Percentiles rank a stretch among this genome's conserved stretches.
These are phyloP conservation scores for Neocloeon triangulifer DNA, from an alignment of 1,140 invertebrate genomes.

Conservation along the genomic window DNA sequence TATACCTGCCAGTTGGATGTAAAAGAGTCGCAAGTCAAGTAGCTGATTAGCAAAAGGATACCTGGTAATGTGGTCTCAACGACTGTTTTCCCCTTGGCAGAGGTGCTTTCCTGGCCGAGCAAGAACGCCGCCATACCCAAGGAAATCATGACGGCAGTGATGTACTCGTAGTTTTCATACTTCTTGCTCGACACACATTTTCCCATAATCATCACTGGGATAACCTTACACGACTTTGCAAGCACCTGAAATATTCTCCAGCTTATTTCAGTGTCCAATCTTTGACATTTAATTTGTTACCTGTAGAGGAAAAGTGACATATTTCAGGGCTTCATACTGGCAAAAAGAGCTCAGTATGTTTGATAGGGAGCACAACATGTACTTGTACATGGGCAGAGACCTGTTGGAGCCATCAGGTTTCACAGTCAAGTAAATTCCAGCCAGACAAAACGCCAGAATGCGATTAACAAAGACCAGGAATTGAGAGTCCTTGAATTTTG, in stretches of 20 bases:
- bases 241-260: constrained; percentile 62
- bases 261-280: no score
- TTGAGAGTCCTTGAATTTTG: constrained; percentile 77
- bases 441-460: constrained; percentile 59
- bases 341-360: constrained; percentile 99
- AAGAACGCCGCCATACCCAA: constrained; percentile 83
- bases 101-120: constrained; percentile 35
- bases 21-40: constrained; percentile 93
- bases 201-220: constrained; percentile 98
- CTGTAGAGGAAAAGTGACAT: constrained; percentile 93
- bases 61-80: constrained; percentile 68
- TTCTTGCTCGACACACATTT: constrained; percentile 71
- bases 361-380: constrained; percentile 88
- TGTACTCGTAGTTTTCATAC: constrained; percentile 85
- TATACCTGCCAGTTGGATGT: constrained; percentile 99
- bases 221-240: constrained; percentile 84
- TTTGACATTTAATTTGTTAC: constrained; percentile 25
- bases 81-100: no score
- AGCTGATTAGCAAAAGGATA: constrained; percentile 61
- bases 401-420: background rate
- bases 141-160: constrained; percentile 73
- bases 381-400: constrained; percentile 65
- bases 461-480: constrained; percentile 90
- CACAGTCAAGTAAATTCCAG: constrained; percentile 32
- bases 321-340: constrained; percentile 97